These are phyloP conservation scores for Sander vitreus DNA, from an alignment of 2,113 vertebrate species.

Conservation along the genomic window DNA sequence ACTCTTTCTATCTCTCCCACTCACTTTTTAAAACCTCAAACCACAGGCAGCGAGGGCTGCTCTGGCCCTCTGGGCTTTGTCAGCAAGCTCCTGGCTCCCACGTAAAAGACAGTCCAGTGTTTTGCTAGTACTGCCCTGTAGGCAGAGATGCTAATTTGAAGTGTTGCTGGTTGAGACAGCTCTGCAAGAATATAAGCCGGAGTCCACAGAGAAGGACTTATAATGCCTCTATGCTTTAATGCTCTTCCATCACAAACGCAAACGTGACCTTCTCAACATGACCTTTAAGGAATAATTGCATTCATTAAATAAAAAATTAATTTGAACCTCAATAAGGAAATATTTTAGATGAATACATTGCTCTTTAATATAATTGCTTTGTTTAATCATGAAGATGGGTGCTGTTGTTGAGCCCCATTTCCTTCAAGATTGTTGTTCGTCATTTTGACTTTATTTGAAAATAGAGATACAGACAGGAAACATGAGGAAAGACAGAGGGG, in stretches of 20 bases:
- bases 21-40: constrained; percentile 45
- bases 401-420: neutral
- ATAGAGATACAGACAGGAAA: neutral
- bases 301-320: too few species aligned
- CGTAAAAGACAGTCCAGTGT: constrained; percentile 68
- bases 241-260: constrained; percentile 56
- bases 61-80: constrained; percentile 69
- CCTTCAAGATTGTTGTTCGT: neutral
- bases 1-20: constrained; percentile 47
- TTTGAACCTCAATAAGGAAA: neutral
- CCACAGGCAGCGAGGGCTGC: constrained; percentile 61
- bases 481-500: neutral
- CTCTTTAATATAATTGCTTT: neutral
- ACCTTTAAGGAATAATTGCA: too few species aligned
- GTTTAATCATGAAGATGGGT: neutral
- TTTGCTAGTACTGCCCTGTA: constrained; percentile 61
- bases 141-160: constrained; percentile 78
- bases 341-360: neutral
- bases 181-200: constrained; percentile 61
- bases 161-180: constrained; percentile 75
- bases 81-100: constrained; percentile 71
- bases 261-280: constrained; percentile 35
- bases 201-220: constrained; percentile 63
- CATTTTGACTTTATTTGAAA: neutral
- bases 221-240: constrained; percentile 64